These are phyloP conservation scores for Riptortus pedestris DNA, from an alignment of 1,140 invertebrate species.

Conservation along the genomic window DNA sequence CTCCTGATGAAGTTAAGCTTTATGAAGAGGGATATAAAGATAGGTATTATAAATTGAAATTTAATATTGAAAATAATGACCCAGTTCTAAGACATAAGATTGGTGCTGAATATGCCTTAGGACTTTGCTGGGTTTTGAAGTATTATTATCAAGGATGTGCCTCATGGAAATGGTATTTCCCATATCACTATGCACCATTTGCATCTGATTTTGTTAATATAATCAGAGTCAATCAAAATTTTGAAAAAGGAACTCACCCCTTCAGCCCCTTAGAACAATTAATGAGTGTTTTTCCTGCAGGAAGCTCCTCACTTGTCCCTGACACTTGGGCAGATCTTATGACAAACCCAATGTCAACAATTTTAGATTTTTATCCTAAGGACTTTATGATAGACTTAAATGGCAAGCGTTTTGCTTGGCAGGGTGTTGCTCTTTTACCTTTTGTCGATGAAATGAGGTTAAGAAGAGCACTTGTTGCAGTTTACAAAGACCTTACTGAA, in stretches of 20 bases:
- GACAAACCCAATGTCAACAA: slow-evolving; percentile 81
- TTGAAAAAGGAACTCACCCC: slow-evolving; percentile 78
- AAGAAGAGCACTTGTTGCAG: slow-evolving; percentile 48
- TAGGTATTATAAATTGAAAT: slow-evolving; percentile 95
- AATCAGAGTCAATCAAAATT: slow-evolving; percentile 68
- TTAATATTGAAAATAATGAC: slow-evolving; percentile 73
- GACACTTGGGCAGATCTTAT: slow-evolving; percentile 88
- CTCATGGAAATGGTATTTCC: slow-evolving; percentile 99
- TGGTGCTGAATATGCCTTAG: slow-evolving; percentile 85
- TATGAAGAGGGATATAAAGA: slow-evolving; percentile 99
- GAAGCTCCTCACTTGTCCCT: slow-evolving; percentile 87
- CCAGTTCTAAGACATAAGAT: slow-evolving; percentile 72
- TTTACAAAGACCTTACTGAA: slow-evolving; percentile 12
- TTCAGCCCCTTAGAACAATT: slow-evolving; percentile 96
- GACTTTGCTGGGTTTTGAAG: slow-evolving; percentile 93
- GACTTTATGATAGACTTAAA: slow-evolving; percentile 99
- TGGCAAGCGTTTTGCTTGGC: slow-evolving; percentile 99
- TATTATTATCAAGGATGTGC: slow-evolving; percentile 99
- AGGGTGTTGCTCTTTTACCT: slow-evolving; percentile 93
- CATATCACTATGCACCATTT: slow-evolving; percentile 99
- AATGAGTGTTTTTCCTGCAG: slow-evolving; percentile 98
- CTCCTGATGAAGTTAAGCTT: slow-evolving; percentile 85
- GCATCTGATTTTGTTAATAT: slow-evolving; percentile 97
- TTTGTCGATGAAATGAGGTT: slow-evolving; percentile 94
- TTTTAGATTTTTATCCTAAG: slow-evolving; percentile 98